A percentile compares a stretch with the other conserved stretches of the same genome.
Conservation (phyloP, 2,113 vertebrate genomes). For the Gymnogyps californianus region DNA sequence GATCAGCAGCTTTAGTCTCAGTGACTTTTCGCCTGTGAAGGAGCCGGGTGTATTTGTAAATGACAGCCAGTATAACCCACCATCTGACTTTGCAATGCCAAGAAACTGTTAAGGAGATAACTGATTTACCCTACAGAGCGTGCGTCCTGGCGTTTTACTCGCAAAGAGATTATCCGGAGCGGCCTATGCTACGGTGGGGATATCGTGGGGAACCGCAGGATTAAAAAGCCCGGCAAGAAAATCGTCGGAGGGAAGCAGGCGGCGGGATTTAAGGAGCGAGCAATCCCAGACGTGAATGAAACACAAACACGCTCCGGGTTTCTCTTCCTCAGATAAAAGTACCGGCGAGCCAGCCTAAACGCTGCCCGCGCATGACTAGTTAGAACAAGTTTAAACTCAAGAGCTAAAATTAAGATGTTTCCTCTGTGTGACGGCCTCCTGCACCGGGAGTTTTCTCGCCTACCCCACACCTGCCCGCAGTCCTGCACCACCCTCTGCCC, state of each 20-base stretch:
- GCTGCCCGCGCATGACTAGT: constrained; percentile 43
- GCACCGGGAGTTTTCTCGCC: neutral
- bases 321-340: constrained; percentile 27
- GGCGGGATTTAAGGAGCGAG: neutral
- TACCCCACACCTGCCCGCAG: neutral
- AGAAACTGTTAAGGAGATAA: neutral
- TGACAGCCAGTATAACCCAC: neutral
- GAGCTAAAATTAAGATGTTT: constrained; percentile 62
- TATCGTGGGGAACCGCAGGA: neutral
- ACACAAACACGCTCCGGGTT: constrained; percentile 24
- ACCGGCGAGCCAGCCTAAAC: constrained; percentile 6
- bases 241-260: constrained; percentile 1
- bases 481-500: neutral
- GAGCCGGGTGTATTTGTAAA: neutral
- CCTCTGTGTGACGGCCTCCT: neutral
- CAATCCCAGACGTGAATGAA: constrained; percentile 20
- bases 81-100: neutral
- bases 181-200: neutral
- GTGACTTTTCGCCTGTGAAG: neutral
- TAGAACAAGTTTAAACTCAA: constrained; percentile 45
- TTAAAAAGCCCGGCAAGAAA: neutral
- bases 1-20: neutral
- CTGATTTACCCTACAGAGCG: neutral
- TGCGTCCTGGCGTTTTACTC: neutral
- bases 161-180: neutral